Percentiles rank a stretch among this genome's conserved stretches.
Conservation (phyloP, 2,113 vertebrate species). For the Protobothrops flavoviridis region DNA sequence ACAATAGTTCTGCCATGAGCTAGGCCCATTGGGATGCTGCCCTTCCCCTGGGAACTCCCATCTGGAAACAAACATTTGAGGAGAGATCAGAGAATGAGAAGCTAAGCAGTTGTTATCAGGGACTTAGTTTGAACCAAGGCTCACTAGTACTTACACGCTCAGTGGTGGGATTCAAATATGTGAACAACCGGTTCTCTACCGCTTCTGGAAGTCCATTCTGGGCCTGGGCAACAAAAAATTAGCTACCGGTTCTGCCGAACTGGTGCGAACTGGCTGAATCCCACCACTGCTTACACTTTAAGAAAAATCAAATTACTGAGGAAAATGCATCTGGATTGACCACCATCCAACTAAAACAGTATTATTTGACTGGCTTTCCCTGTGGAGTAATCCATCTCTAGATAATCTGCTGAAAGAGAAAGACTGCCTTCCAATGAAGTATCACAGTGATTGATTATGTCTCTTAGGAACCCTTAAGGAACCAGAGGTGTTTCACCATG, state of each 20-base stretch:
- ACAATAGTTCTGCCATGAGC: fast-evolving
- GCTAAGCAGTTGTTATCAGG: neutral
- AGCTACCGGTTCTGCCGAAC: no score
- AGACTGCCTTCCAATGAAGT: neutral
- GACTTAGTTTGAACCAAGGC: neutral
- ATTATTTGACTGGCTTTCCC: neutral
- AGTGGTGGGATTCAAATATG: no score
- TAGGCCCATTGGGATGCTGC: fast-evolving
- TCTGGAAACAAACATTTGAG: neutral
- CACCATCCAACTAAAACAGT: neutral
- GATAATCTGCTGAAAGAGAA: neutral
- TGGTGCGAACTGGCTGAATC: no score
- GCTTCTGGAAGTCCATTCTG: no score
- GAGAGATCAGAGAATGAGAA: neutral
- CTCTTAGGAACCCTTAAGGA: neutral
- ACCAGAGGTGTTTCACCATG: neutral
- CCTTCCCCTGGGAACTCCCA: no score
- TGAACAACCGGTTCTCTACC: no score
- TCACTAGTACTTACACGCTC: neutral
- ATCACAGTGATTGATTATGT: neutral
- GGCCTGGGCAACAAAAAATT: no score
- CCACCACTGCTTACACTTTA: neutral
- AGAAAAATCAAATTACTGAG: neutral
- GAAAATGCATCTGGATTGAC: neutral
- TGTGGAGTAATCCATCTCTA: neutral